Evolutionary conservation across 2,113 vertebrate genomes (phyloP), one percentile per base, ranked within the genome.

Genomic region (Hydrochoerus hydrochaeris): DNA sequence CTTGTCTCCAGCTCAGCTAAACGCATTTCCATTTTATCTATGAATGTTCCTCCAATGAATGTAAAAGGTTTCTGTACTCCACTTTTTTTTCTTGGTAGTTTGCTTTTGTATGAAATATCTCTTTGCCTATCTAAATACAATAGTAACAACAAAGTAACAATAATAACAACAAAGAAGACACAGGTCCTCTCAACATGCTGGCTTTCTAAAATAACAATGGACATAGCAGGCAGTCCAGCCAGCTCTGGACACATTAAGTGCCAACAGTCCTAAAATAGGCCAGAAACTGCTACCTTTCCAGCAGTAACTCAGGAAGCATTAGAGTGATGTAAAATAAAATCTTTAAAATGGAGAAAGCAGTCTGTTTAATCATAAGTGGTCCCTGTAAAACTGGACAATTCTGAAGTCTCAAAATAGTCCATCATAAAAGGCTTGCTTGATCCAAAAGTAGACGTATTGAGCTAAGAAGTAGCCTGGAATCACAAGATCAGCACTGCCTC

Each of bases 121-220:
- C 58, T 97, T 57, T 91, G 71, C 90, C 35, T 82, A 28, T 91
- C 78, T 62, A 95, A 93, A 93, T 94, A 90, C 69, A n/a, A n/a
- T n/a, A n/a, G n/a, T n/a, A n/a, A n/a, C n/a, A n/a, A n/a, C n/a
- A 97, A 91, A 97, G 86, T 84, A 90, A 90, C 94, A 93, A 87
- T 58, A 73, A 24, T 62, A 84, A 69, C 78, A 89, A 88, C 1
- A 67, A 13, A 65, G 38, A 93, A 90, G 41, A 97, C 62, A 49
- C 46, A 49, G 30, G 44, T 85, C 62, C 54, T 84, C 80, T 90
- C 85, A 54, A 90, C 77, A 80, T 6, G 17, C 58, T 54, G 60
- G 92, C 81, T 96, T 80, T 95, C 86, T 85, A 41, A 87, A 84
- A 85, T 1, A 65, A 17, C 78, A 44, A 19, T 4, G 1, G 30